phyloP scores from a whole-genome alignment of 1,140 invertebrate genomes.

The Pomacea maculata region DNA sequence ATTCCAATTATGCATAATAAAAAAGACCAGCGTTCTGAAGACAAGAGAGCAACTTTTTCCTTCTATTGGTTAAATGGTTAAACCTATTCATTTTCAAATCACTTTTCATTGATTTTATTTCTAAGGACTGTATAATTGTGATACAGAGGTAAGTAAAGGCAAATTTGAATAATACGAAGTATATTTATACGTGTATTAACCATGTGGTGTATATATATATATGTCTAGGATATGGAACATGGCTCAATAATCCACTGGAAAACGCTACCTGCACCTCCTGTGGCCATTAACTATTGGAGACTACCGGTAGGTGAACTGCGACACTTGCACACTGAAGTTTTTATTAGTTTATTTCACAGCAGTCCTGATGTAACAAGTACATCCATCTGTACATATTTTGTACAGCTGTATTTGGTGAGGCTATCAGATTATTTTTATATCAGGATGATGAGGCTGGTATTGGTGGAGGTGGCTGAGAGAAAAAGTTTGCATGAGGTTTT shows the following conservation, averaged over 20 bases:
- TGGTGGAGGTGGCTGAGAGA: too few species aligned
- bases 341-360: not conserved
- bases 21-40: not conserved
- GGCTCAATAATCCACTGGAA: constrained; percentile 57
- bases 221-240: constrained; percentile 49
- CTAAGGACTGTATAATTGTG: too few species aligned
- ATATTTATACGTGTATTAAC: not conserved
- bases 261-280: constrained; percentile 53
- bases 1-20: too few species aligned
- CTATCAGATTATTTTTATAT: too few species aligned
- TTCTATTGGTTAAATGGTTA: not conserved
- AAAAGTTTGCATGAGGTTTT: too few species aligned
- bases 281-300: constrained; percentile 64
- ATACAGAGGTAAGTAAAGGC: too few species aligned
- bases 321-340: too few species aligned
- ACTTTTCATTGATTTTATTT: too few species aligned
- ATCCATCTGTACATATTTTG: too few species aligned
- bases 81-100: not conserved
- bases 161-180: too few species aligned
- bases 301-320: constrained; percentile 47
- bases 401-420: too few species aligned
- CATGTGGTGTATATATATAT: not conserved
- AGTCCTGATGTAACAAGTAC: not conserved
- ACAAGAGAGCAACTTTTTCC: not conserved
- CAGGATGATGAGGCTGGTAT: too few species aligned